Evolutionary conservation across 2,797 vertebrate species (phyloP).

Genomic region (Myiotriccus ornatus): DNA sequence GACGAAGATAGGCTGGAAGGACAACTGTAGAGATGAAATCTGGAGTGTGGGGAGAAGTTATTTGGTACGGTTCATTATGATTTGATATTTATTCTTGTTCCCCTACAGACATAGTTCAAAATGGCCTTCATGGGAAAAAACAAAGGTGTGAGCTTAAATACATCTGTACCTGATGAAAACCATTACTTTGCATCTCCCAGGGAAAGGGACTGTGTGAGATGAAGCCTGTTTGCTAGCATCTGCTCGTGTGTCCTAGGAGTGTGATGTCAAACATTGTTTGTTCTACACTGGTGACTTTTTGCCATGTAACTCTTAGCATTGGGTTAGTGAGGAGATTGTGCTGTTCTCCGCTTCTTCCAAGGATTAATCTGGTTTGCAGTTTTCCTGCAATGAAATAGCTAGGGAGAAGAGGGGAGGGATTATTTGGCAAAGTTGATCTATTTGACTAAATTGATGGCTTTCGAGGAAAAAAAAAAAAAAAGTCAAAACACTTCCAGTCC

Average conservation of each 20-base stretch:
- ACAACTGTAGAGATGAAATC: neutral
- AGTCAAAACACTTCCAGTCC: neutral
- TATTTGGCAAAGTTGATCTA: neutral
- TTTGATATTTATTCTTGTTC: neutral
- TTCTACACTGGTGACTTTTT: neutral
- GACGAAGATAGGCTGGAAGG: neutral
- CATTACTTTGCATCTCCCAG: neutral
- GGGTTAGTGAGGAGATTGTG: neutral
- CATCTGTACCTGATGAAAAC: neutral
- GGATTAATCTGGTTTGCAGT: neutral
- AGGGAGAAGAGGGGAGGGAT: neutral
- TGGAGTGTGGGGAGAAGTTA: neutral
- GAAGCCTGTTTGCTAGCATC: neutral
- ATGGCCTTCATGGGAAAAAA: conserved; percentile 75
- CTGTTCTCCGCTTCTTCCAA: neutral
- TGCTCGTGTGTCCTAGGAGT: neutral
- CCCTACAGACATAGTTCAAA: conserved; percentile 77
- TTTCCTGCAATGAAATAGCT: neutral
- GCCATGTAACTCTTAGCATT: neutral
- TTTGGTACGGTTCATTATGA: neutral
- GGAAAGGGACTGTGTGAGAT: neutral
- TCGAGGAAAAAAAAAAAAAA: neutral
- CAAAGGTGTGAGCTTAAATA: conserved; percentile 72
- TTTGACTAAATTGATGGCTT: neutral
- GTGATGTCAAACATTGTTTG: neutral